These are phyloP conservation scores for Tetraneura akinire DNA, from an alignment of 1,140 invertebrate species.

Conservation along the genomic window DNA sequence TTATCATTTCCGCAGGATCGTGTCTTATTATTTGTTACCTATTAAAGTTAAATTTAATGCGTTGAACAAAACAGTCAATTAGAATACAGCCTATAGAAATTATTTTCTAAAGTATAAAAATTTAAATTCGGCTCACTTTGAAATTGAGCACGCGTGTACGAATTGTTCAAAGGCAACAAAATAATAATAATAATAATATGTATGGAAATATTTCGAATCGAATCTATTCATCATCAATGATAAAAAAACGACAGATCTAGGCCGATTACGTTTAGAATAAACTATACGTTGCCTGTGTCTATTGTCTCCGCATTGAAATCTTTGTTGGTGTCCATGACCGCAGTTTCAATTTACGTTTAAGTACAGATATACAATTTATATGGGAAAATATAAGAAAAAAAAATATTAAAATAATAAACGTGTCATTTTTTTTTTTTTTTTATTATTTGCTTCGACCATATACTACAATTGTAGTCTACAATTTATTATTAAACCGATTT, in stretches of 20 bases:
- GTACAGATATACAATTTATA: background rate
- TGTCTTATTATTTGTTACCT: no score
- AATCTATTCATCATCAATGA: background rate
- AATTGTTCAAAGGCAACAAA: background rate
- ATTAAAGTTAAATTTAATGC: no score
- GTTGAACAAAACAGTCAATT: no score
- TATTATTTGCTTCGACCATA: no score
- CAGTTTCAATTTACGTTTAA: background rate
- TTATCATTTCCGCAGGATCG: no score
- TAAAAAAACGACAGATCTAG: constrained; percentile 18
- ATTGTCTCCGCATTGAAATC: background rate
- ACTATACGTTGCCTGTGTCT: background rate
- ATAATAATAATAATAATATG: background rate
- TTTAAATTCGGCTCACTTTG: background rate
- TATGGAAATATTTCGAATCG: background rate
- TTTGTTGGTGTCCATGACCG: background rate
- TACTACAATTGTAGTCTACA: no score
- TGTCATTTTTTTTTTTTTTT: no score
- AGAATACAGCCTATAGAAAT: no score
- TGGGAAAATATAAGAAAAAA: background rate
- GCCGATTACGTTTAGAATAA: constrained; percentile 19
- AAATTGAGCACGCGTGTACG: background rate
- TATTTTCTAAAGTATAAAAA: background rate
- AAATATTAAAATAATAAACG: no score
- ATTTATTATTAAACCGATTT: no score